phyloP scores from a whole-genome alignment of 2,113 vertebrate genomes.

The Talpa occidentalis region DNA sequence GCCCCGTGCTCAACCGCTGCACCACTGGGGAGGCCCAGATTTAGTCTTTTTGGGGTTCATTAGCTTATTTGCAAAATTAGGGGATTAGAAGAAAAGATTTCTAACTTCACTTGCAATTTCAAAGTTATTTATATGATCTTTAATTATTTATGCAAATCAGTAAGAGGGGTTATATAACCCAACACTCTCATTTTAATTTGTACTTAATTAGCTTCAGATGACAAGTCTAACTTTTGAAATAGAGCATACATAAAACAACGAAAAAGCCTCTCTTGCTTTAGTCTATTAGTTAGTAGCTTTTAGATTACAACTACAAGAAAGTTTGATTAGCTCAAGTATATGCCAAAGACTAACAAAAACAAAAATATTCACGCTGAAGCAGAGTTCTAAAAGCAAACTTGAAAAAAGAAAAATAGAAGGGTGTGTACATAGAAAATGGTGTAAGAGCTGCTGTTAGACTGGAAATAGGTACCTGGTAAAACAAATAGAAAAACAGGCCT shows the following conservation, averaged over 20 bases:
- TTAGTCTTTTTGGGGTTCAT: background rate
- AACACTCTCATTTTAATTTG: background rate
- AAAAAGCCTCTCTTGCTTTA: background rate
- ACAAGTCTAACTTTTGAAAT: conserved; percentile 50
- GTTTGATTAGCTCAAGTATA: background rate
- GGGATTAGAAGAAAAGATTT: background rate
- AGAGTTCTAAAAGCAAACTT: background rate
- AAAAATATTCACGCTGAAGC: conserved; percentile 21
- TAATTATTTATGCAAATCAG: conserved; percentile 23
- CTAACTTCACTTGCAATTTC: background rate
- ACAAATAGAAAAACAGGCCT: background rate
- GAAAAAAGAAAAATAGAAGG: background rate
- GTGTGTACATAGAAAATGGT: background rate
- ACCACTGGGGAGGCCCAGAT: too few species aligned
- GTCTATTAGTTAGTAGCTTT: background rate
- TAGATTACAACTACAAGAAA: background rate
- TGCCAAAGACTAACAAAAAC: background rate
- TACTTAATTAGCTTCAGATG: conserved; percentile 28
- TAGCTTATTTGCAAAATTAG: conserved; percentile 1
- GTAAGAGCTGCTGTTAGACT: background rate
- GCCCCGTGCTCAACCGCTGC: too few species aligned
- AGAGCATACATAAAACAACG: background rate
- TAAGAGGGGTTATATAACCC: background rate
- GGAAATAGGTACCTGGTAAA: background rate
- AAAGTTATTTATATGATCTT: conserved; percentile 8